phyloP scores from a whole-genome alignment of 2,888 invertebrate species.

The Tortricodes alternella region DNA sequence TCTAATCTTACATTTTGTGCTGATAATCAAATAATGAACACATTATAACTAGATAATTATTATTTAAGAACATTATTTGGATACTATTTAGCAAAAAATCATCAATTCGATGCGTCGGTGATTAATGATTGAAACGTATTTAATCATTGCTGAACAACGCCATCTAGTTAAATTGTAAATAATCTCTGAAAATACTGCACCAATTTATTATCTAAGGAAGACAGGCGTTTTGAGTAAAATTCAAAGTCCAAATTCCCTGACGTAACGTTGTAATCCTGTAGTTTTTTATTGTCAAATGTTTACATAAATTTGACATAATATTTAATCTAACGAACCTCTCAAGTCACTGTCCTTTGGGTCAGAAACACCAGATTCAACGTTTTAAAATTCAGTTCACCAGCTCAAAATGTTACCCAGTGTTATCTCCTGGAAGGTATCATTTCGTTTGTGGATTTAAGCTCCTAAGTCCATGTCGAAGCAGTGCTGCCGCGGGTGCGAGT shows the following conservation, averaged over 20 bases:
- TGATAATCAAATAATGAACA: constrained; percentile 37
- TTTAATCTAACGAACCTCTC: too few species aligned
- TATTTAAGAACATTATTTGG: constrained; percentile 33
- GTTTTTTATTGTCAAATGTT: constrained; percentile 9
- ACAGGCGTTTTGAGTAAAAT: neutral
- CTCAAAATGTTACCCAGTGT: too few species aligned
- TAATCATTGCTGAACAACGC: constrained; percentile 4
- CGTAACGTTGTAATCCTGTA: constrained; percentile 14
- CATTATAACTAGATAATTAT: constrained; percentile 39
- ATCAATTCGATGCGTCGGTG: constrained; percentile 9
- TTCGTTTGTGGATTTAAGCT: constrained; percentile 46
- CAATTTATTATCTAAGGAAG: constrained; percentile 2
- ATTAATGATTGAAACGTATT: neutral
- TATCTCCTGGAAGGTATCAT: too few species aligned
- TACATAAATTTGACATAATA: neutral
- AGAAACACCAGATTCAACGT: too few species aligned
- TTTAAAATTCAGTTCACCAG: too few species aligned
- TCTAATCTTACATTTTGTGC: constrained; percentile 21
- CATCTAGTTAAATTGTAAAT: constrained; percentile 14
- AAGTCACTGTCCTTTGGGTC: too few species aligned
- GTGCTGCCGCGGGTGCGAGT: constrained; percentile 63
- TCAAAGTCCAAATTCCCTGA: too few species aligned
- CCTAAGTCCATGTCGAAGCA: constrained; percentile 78
- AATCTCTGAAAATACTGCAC: constrained; percentile 30
- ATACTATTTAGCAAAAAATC: constrained; percentile 21